Percentiles rank a stretch among this genome's conserved stretches.
These are phyloP conservation scores for Pelosia muscerda DNA, from an alignment of 2,888 invertebrate genomes.

Conservation along the genomic window DNA sequence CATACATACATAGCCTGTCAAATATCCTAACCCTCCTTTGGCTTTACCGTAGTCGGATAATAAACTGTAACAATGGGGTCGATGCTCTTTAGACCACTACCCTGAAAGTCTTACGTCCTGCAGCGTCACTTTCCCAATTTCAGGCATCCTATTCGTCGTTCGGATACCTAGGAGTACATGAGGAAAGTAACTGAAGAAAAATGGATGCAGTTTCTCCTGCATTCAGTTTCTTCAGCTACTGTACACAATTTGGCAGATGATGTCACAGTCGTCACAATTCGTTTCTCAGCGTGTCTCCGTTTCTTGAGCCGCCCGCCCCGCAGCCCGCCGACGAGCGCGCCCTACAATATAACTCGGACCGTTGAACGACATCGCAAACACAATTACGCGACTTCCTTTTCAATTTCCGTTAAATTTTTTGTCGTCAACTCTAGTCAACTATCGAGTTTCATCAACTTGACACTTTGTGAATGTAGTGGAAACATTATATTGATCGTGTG, in stretches of 20 bases:
- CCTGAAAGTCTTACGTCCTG: too few species aligned
- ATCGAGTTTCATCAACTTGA: slow-evolving; percentile 29
- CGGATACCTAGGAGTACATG: too few species aligned
- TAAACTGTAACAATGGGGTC: too few species aligned
- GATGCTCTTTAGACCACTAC: too few species aligned
- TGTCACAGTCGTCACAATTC: slow-evolving; percentile 23
- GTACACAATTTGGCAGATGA: slow-evolving; percentile 9
- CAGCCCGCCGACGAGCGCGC: background rate
- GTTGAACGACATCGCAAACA: slow-evolving; percentile 26
- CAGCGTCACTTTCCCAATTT: too few species aligned
- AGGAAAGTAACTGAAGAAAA: too few species aligned
- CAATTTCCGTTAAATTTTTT: slow-evolving; percentile 38
- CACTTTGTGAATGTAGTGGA: slow-evolving; percentile 9
- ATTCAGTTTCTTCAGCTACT: too few species aligned
- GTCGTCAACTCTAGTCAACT: slow-evolving; percentile 15
- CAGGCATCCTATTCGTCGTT: too few species aligned
- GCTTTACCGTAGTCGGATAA: too few species aligned
- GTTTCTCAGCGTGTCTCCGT: slow-evolving; percentile 3
- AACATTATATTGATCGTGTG: slow-evolving; percentile 7
- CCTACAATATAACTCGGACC: background rate
- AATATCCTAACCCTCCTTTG: too few species aligned
- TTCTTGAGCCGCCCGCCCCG: background rate
- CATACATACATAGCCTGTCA: too few species aligned
- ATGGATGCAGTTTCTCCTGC: too few species aligned
- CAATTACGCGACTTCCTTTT: slow-evolving; percentile 35